phyloP scores from a whole-genome alignment of 2,888 invertebrate genomes.

The Helobdella robusta region DNA sequence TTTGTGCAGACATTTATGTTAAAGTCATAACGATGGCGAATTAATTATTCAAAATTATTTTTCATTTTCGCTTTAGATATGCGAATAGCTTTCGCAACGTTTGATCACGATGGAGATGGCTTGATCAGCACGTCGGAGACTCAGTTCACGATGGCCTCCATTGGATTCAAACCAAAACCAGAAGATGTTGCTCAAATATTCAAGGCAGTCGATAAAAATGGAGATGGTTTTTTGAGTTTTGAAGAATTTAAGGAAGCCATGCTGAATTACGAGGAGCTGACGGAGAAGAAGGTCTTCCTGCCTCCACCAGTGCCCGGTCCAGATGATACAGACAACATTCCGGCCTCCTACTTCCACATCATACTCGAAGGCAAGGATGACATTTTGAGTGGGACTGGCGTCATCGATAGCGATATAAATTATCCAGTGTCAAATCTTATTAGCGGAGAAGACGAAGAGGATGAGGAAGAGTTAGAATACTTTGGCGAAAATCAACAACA shows the following conservation, averaged over 20 bases:
- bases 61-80: slow-evolving; percentile 3
- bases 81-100: slow-evolving; percentile 18
- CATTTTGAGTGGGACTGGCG: not conserved
- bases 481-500: slow-evolving; percentile 19
- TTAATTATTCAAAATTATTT: too few relatives aligned
- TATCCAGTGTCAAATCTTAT: too few relatives aligned
- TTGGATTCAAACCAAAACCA: not conserved
- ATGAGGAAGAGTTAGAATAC: slow-evolving; percentile 14
- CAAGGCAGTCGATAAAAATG: slow-evolving; percentile 17
- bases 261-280: slow-evolving; percentile 16
- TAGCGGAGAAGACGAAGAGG: slow-evolving; percentile 11
- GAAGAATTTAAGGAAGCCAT: slow-evolving; percentile 20
- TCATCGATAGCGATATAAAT: not conserved
- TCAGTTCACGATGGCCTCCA: slow-evolving; percentile 9
- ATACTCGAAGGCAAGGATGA: not conserved
- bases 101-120: slow-evolving; percentile 22
- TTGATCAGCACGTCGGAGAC: slow-evolving; percentile 20
- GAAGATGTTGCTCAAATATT: slow-evolving; percentile 1
- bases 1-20: too few relatives aligned
- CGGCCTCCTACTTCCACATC: not conserved
- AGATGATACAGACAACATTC: not conserved
- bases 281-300: slow-evolving; percentile 13
- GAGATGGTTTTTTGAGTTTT: slow-evolving; percentile 15
- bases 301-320: slow-evolving; percentile 5
- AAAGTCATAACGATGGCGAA: too few relatives aligned